Conservation (phyloP, 1,140 invertebrate genomes). For the Magallana ariakensis region DNA sequence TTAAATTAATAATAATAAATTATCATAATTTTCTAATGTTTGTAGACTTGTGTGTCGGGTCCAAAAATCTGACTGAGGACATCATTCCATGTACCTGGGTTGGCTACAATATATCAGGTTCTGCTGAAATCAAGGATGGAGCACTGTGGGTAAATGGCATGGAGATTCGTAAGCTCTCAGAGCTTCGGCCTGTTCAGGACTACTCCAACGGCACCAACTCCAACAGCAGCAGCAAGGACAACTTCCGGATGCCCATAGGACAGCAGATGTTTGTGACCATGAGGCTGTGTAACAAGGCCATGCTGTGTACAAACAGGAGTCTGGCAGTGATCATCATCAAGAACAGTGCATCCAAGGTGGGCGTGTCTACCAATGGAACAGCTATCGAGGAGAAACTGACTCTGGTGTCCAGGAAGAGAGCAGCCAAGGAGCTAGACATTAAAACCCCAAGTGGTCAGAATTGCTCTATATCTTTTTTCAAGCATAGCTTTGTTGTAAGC, state of each 20-base stretch:
- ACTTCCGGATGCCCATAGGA: conserved; percentile 38
- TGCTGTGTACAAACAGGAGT: conserved; percentile 43
- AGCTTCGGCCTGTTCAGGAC: neutral
- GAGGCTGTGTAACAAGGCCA: conserved; percentile 51
- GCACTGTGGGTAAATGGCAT: conserved; percentile 49
- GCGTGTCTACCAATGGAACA: conserved; percentile 6
- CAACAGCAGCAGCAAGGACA: neutral
- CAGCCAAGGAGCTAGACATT: conserved; percentile 2
- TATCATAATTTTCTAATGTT: neutral
- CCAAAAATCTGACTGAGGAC: conserved; percentile 44
- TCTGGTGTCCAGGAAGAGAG: conserved; percentile 4
- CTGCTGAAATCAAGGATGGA: conserved; percentile 50
- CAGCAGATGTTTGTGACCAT: conserved; percentile 24
- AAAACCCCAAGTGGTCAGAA: conserved; percentile 28
- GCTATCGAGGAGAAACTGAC: conserved; percentile 18
- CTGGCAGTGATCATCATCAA: conserved; percentile 35
- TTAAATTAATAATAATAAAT: neutral
- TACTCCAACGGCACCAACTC: conserved; percentile 18
- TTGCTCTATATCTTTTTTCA: too few species aligned
- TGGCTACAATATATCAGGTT: conserved; percentile 48
- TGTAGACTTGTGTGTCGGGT: conserved; percentile 58
- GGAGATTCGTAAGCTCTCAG: conserved; percentile 34
- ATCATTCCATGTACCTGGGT: conserved; percentile 56
- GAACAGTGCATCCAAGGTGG: neutral
- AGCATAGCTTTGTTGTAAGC: too few species aligned